Conservation (phyloP, 2,113 vertebrate genomes). For the Hiodon tergisus region DNA sequence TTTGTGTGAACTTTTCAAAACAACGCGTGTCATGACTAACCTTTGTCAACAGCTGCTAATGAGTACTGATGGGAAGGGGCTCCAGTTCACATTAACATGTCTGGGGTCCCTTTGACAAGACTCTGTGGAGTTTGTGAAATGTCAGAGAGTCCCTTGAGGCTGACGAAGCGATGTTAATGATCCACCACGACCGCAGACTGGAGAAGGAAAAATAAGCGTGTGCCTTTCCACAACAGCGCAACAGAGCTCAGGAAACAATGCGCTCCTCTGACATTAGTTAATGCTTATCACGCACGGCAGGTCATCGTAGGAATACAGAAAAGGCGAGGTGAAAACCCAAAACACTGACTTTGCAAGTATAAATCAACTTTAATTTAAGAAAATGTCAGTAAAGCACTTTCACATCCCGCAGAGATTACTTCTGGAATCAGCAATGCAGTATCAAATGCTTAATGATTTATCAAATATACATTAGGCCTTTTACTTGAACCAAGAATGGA, state of each 20-base stretch:
- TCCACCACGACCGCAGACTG: background rate
- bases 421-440: too few relatives aligned
- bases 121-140: conserved; percentile 33
- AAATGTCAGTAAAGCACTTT: too few relatives aligned
- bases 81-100: background rate
- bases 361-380: too few relatives aligned
- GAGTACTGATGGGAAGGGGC: conserved; percentile 31
- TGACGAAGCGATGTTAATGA: conserved; percentile 24
- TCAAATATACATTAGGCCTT: too few relatives aligned
- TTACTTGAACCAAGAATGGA: too few relatives aligned
- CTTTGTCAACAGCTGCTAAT: conserved; percentile 43
- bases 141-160: conserved; percentile 36
- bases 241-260: background rate
- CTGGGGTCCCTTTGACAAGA: conserved; percentile 4
- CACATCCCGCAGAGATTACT: too few relatives aligned
- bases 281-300: too few relatives aligned
- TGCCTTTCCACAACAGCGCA: background rate
- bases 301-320: too few relatives aligned
- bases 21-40: conserved; percentile 43
- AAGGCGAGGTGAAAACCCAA: too few relatives aligned
- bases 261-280: too few relatives aligned
- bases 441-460: too few relatives aligned
- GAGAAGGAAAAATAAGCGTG: conserved; percentile 8
- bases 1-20: conserved; percentile 40
- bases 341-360: too few relatives aligned